phyloP scores from a whole-genome alignment of 2,888 invertebrate genomes.

The Torymus auratus region DNA sequence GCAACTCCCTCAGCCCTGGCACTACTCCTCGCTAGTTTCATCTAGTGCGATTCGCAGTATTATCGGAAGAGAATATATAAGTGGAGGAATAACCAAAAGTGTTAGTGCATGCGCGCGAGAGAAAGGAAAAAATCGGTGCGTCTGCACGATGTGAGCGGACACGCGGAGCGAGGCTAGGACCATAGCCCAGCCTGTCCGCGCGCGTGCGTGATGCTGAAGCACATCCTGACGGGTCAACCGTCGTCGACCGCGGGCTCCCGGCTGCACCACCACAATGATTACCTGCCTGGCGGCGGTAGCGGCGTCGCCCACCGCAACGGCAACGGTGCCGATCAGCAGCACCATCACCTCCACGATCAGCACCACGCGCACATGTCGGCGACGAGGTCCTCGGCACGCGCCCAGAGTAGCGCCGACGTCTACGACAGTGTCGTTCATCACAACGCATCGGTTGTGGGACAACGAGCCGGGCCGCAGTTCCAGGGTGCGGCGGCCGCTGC shows the following conservation, averaged over 20 bases:
- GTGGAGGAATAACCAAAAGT: too few species aligned
- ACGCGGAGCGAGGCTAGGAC: slow-evolving; percentile 44
- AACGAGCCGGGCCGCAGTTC: slow-evolving; percentile 18
- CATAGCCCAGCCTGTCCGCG: neutral
- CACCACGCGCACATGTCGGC: slow-evolving; percentile 59
- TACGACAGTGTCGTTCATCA: slow-evolving; percentile 69
- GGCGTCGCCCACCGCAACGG: slow-evolving; percentile 48
- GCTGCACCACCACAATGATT: slow-evolving; percentile 69
- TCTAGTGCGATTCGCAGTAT: too few species aligned
- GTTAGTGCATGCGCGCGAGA: too few species aligned
- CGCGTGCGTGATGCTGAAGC: slow-evolving; percentile 82
- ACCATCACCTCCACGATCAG: slow-evolving; percentile 62
- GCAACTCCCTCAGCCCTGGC: slow-evolving; percentile 71
- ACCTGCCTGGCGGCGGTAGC: slow-evolving; percentile 59
- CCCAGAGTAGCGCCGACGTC: slow-evolving; percentile 67
- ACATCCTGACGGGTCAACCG: slow-evolving; percentile 81
- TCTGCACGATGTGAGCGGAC: neutral
- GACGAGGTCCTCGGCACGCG: slow-evolving; percentile 39
- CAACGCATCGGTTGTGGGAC: slow-evolving; percentile 3
- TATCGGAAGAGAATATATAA: too few species aligned
- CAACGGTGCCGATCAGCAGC: slow-evolving; percentile 59
- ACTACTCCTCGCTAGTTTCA: slow-evolving; percentile 27
- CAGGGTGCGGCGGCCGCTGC: slow-evolving; percentile 45
- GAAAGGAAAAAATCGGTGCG: too few species aligned
- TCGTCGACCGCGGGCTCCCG: slow-evolving; percentile 77